These are phyloP conservation scores for Stegostoma tigrinum DNA, from an alignment of 2,113 vertebrate species.

Conservation along the genomic window DNA sequence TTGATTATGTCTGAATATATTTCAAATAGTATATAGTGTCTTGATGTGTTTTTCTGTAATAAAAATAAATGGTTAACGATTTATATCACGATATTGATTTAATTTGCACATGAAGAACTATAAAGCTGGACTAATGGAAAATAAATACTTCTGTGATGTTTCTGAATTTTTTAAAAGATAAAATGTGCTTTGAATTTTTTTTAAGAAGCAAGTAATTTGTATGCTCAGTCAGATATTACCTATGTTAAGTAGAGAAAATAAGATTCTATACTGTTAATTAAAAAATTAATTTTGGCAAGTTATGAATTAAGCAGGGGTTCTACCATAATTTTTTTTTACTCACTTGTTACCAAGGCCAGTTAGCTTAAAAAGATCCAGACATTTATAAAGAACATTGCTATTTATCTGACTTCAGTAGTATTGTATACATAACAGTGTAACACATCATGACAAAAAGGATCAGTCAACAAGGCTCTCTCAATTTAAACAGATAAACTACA, in stretches of 20 bases:
- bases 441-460: constrained; percentile 6
- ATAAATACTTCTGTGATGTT: constrained; percentile 37
- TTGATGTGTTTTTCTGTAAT: constrained; percentile 99
- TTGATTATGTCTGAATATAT: constrained; percentile 98
- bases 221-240: constrained; percentile 25
- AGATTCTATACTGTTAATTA: constrained; percentile 7
- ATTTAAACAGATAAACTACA: background rate
- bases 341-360: constrained; percentile 18
- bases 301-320: constrained; percentile 17
- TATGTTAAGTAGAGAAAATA: constrained; percentile 26
- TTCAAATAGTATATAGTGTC: constrained; percentile 99
- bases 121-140: constrained; percentile 34
- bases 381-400: constrained; percentile 3
- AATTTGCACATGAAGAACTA: constrained; percentile 35
- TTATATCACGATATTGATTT: constrained; percentile 91
- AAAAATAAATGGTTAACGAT: constrained; percentile 81
- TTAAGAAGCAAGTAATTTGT: constrained; percentile 34
- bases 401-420: constrained; percentile 20
- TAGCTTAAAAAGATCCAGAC: background rate
- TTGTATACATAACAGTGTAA: constrained; percentile 21
- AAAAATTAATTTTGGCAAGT: constrained; percentile 23
- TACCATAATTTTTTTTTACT: constrained; percentile 27
- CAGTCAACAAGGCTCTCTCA: constrained; percentile 28
- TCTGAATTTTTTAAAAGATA: constrained; percentile 30
- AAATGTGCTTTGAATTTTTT: constrained; percentile 34